A percentile compares a stretch with the other conserved stretches of the same genome.
Evolutionary conservation across 2,888 invertebrate species (phyloP).

Genomic region (Nysson spinosus): DNA sequence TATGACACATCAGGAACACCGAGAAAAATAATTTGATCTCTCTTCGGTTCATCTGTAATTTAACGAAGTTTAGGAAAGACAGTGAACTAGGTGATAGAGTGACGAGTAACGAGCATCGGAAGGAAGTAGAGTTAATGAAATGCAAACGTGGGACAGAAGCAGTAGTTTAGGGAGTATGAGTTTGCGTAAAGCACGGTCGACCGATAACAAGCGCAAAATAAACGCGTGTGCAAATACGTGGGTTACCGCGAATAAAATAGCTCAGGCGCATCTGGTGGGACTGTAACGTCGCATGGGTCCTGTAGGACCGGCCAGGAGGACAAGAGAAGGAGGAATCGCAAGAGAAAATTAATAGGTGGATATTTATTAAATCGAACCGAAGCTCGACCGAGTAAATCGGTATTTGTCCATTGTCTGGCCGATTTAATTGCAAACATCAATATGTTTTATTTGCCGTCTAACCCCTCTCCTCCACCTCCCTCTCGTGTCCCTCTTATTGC

Average conservation of each 20-base stretch:
- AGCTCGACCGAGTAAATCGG: conserved; percentile 60
- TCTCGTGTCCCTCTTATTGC: neutral
- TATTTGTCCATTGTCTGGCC: conserved; percentile 75
- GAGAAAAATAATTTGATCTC: conserved; percentile 35
- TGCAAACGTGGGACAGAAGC: conserved; percentile 64
- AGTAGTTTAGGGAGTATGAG: conserved; percentile 32
- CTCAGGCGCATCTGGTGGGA: conserved; percentile 42
- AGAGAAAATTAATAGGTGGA: conserved; percentile 62
- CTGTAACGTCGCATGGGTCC: conserved; percentile 11
- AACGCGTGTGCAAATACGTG: conserved; percentile 61
- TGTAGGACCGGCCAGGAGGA: conserved; percentile 15
- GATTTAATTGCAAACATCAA: conserved; percentile 75
- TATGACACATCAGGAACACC: neutral
- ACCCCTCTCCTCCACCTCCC: conserved; percentile 20
- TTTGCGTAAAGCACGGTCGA: conserved; percentile 48
- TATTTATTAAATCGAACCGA: conserved; percentile 73
- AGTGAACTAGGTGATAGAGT: conserved; percentile 38
- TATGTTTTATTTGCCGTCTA: conserved; percentile 70
- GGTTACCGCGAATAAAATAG: conserved; percentile 62
- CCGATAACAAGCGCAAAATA: conserved; percentile 63
- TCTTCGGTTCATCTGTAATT: conserved; percentile 21
- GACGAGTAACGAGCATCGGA: conserved; percentile 51
- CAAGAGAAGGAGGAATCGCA: conserved; percentile 19
- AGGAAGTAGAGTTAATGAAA: conserved; percentile 68
- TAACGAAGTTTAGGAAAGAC: conserved; percentile 8